Conservation (phyloP, 2,888 invertebrate species). For the Choreutis nemorana region DNA sequence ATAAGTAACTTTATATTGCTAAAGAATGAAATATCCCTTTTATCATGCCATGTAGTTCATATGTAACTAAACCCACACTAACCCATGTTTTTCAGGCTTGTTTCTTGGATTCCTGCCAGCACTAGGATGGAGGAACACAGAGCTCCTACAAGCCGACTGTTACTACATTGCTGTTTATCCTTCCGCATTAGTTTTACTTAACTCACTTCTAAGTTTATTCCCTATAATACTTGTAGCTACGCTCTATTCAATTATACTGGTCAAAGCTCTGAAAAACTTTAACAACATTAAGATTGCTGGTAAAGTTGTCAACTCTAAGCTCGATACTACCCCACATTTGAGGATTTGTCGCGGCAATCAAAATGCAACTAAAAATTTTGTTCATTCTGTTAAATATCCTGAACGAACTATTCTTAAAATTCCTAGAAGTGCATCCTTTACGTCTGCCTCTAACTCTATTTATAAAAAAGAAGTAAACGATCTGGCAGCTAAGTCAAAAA, state of each 20-base stretch:
- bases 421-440: constrained; percentile 38
- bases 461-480: constrained; percentile 10
- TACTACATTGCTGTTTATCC: constrained; percentile 68
- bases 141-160: constrained; percentile 37
- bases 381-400: constrained; percentile 18
- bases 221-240: constrained; percentile 51
- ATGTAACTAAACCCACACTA: too few species aligned
- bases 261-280: constrained; percentile 61
- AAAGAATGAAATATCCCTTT: too few species aligned
- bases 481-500: constrained; percentile 25
- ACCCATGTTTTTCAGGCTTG: constrained; percentile 42
- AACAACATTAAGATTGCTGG: constrained; percentile 25
- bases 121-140: constrained; percentile 61
- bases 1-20: too few species aligned
- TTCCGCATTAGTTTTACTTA: constrained; percentile 58
- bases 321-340: constrained; percentile 24
- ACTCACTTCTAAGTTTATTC: constrained; percentile 60
- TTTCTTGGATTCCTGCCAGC: constrained; percentile 67
- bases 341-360: constrained; percentile 36
- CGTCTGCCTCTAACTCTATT: constrained; percentile 15
- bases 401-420: constrained; percentile 12
- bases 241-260: constrained; percentile 67
- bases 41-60: too few species aligned
- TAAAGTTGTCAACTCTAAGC: constrained; percentile 18
- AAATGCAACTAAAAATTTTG: constrained; percentile 12